Evolutionary conservation across 2,888 invertebrate species (phyloP).

Genomic region (Globia sparganii): DNA sequence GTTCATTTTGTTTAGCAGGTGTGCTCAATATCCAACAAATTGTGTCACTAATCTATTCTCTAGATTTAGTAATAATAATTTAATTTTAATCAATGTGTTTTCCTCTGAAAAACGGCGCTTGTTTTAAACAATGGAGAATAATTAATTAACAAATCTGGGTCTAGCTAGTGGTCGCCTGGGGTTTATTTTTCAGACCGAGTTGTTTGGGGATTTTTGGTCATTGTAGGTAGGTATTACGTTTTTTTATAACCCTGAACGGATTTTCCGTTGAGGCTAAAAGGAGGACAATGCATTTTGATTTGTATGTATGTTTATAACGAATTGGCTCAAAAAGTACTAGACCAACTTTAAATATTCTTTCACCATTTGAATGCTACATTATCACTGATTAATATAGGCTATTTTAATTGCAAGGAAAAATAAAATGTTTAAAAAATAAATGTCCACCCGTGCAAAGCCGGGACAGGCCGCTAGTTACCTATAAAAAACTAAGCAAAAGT

Average conservation of each 20-base stretch:
- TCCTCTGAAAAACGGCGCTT: neutral
- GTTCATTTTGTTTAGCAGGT: constrained; percentile 14
- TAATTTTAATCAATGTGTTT: constrained; percentile 12
- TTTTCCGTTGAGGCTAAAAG: neutral
- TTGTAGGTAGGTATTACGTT: neutral
- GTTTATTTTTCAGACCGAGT: neutral
- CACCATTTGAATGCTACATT: too few species aligned
- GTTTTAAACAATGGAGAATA: constrained; percentile 9
- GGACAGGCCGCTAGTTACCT: too few species aligned
- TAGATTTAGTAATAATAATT: constrained; percentile 1
- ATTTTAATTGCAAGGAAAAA: too few species aligned
- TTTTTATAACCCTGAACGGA: neutral
- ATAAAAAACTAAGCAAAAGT: neutral
- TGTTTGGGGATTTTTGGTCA: neutral
- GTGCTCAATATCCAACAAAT: constrained; percentile 24
- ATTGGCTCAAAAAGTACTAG: too few species aligned
- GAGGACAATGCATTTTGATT: neutral
- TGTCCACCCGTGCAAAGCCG: too few species aligned
- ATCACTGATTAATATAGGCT: too few species aligned
- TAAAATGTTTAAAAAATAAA: too few species aligned
- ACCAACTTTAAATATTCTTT: too few species aligned
- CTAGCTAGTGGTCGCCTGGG: neutral
- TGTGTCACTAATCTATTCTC: constrained; percentile 20
- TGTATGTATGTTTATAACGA: too few species aligned
- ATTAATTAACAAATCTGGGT: constrained; percentile 23